Evolutionary conservation across 2,113 vertebrate species (phyloP), one percentile per base, ranked within the genome.

Genomic region (Elgaria multicarinata): DNA sequence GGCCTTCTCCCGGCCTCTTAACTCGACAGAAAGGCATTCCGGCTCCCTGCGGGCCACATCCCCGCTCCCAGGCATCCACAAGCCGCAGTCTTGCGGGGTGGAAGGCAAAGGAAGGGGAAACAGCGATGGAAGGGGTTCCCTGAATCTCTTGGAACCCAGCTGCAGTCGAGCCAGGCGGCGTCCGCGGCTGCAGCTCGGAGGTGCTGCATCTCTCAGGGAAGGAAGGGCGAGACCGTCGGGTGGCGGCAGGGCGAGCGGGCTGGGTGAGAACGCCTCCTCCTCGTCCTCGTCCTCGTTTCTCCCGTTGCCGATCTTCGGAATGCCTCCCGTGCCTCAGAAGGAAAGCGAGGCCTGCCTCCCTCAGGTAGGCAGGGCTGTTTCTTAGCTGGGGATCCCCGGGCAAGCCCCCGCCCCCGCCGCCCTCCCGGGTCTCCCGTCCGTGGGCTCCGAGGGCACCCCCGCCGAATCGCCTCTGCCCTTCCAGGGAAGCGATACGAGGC

Each of bases 221-320:
- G n/a, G 28, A 55, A 90, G 0, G 69, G 6, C 0, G 7, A 33
- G 31, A 22, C 64, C 6, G 24, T 6, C 14, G 44, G 53, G 72
- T 9, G 71, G 90, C n/a, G 88, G 26, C 0, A 31, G 1, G 26
- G 2, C 26, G 24, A 42, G 80, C 39, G 50, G 53, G 82, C 91
- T 42, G 26, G 18, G 87, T 92, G 95, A 92, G 96, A 96, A 94
- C 93, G 97, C 97, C 95, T 90, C 95, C 96, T 95, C 97, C 95
- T 97, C 90, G 90, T 96, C 72, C 78, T 26, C 50, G n/a, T 16
- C n/a, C 72, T 36, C n/a, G n/a, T n/a, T n/a, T n/a, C 83, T 2
- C 14, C 33, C 62, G 53, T 53, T 26, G 26, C 50, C 77, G 16
- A 66, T 90, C 93, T 85, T 26, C 55, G 24, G 76, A 83, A 44